Percentiles rank a stretch among this genome's conserved stretches.
Evolutionary conservation across 1,140 invertebrate species (phyloP).

Genomic region (Drosophila seguyi): DNA sequence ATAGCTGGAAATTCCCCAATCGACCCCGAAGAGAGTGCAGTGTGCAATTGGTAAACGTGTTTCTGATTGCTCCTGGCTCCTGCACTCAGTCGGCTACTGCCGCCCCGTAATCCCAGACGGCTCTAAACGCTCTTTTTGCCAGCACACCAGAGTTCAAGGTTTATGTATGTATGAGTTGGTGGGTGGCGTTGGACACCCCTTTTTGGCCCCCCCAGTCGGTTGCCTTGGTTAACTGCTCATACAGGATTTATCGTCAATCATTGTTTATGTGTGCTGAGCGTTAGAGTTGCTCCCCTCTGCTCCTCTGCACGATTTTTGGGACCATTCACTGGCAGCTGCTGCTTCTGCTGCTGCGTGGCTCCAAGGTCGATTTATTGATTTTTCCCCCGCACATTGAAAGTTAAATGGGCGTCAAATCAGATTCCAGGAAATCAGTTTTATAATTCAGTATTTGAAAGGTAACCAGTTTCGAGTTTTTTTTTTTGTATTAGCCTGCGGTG

Average conservation of each 20-base stretch:
- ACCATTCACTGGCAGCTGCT: constrained; percentile 24
- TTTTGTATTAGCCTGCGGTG: background rate
- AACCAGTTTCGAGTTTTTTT: too few relatives aligned
- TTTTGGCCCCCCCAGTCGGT: constrained; percentile 5
- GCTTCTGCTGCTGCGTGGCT: constrained; percentile 39
- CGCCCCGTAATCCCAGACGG: constrained; percentile 44
- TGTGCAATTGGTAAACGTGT: constrained; percentile 59
- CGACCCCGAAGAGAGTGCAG: constrained; percentile 55
- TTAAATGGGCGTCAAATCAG: constrained; percentile 24
- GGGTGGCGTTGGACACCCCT: constrained; percentile 7
- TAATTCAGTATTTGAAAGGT: constrained; percentile 10
- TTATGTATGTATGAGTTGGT: constrained; percentile 57
- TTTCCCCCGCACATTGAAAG: constrained; percentile 67
- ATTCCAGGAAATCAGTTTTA: constrained; percentile 51
- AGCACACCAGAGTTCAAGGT: constrained; percentile 70
- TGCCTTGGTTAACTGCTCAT: constrained; percentile 52
- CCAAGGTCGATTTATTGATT: constrained; percentile 85
- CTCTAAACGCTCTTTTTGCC: constrained; percentile 39
- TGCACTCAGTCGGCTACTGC: constrained; percentile 7
- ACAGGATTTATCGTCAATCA: constrained; percentile 61
- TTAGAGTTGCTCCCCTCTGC: constrained; percentile 14
- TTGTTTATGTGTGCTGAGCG: constrained; percentile 50
- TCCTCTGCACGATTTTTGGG: constrained; percentile 12
- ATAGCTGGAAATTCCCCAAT: constrained; percentile 71
- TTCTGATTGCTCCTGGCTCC: constrained; percentile 57